Evolutionary conservation across 1,140 invertebrate genomes (phyloP).

Genomic region (Thaumetopoea pityocampa): DNA sequence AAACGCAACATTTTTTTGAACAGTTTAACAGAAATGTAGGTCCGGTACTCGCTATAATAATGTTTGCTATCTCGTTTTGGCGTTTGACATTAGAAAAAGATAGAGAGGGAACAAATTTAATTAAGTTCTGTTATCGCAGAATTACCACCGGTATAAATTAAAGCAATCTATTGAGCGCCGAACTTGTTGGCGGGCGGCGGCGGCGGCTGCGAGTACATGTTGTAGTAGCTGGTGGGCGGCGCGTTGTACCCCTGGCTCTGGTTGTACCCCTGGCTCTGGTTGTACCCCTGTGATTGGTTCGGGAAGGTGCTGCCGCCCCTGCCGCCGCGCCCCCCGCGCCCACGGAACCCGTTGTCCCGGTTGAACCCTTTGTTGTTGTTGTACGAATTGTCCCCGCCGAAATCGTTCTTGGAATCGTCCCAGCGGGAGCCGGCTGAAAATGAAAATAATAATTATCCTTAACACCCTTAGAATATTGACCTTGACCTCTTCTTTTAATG

Average conservation of each 20-base stretch:
- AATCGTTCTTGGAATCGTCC: slow-evolving; percentile 17
- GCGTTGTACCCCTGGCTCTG: slow-evolving; percentile 25
- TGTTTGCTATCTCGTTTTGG: too few species aligned
- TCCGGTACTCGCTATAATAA: too few species aligned
- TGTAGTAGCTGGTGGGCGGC: slow-evolving; percentile 52
- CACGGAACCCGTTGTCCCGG: slow-evolving; percentile 30
- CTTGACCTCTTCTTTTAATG: too few species aligned
- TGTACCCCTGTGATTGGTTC: slow-evolving; percentile 2
- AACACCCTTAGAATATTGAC: too few species aligned
- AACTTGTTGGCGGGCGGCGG: slow-evolving; percentile 27
- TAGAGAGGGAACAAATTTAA: too few species aligned
- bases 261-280: slow-evolving; percentile 9
- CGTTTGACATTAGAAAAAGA: too few species aligned
- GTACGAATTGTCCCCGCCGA: slow-evolving; percentile 15
- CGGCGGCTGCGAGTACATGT: slow-evolving; percentile 58
- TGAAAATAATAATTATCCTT: too few species aligned
- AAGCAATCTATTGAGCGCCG: slow-evolving; percentile 17
- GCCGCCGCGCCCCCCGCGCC: slow-evolving; percentile 22
- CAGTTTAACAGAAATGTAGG: too few species aligned
- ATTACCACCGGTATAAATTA: slow-evolving; percentile 8
- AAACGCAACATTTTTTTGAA: too few species aligned
- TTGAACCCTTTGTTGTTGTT: slow-evolving; percentile 19
- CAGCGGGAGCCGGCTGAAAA: slow-evolving; percentile 9
- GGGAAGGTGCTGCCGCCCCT: slow-evolving; percentile 1
- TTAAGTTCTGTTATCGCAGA: too few species aligned